Percentiles rank a stretch among this genome's conserved stretches.
phyloP scores from a whole-genome alignment of 2,797 vertebrate species.

The Todus mexicanus region DNA sequence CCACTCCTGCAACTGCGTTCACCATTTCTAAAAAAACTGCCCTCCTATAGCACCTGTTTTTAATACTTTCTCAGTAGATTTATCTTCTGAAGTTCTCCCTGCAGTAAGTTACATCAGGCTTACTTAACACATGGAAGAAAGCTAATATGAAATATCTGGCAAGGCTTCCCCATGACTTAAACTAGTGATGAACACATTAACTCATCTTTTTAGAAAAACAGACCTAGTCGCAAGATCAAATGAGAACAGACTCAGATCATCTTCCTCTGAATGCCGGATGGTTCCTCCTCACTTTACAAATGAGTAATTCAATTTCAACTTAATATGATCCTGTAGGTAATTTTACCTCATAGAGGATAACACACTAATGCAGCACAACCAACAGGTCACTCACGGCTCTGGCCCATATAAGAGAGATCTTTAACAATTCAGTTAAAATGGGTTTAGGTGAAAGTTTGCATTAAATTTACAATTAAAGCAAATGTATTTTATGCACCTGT shows the following conservation, averaged over 20 bases:
- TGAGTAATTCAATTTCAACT: neutral
- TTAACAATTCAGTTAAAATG: neutral
- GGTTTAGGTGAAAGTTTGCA: neutral
- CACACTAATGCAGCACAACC: neutral
- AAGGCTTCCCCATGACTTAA: neutral
- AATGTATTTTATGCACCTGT: neutral
- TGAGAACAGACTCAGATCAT: neutral
- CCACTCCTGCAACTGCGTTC: neutral
- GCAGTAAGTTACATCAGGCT: neutral
- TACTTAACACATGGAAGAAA: neutral
- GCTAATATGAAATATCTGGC: neutral
- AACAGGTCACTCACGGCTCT: neutral
- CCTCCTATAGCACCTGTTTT: neutral
- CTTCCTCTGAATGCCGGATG: neutral
- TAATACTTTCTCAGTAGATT: neutral
- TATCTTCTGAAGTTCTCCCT: neutral
- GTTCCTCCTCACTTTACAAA: neutral
- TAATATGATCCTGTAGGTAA: neutral
- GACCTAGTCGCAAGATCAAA: neutral
- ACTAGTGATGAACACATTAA: neutral
- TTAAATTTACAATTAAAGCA: neutral
- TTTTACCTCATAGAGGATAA: neutral
- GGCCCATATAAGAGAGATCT: neutral
- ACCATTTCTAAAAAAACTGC: neutral
- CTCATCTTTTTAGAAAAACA: neutral